Evolutionary conservation across 1,140 invertebrate genomes (phyloP).

Genomic region (Lordiphosa mommai): DNA sequence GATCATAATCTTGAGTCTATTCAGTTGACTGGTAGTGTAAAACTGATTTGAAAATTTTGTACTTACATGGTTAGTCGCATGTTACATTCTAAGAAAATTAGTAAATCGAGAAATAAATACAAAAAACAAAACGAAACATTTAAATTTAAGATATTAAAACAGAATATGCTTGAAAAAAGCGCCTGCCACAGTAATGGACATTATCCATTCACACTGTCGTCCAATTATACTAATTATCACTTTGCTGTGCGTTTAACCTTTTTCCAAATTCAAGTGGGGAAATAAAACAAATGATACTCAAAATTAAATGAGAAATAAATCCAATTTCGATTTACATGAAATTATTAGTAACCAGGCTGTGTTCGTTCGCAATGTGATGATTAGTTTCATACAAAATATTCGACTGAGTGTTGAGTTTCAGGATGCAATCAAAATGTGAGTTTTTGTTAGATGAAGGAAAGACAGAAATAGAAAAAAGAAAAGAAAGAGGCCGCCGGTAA

Average conservation of each 20-base stretch:
- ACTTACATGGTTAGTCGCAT: constrained; percentile 76
- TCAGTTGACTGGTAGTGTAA: background rate
- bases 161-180: constrained; percentile 5
- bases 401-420: constrained; percentile 36
- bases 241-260: too few relatives aligned
- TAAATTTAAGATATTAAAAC: constrained; percentile 46
- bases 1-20: too few relatives aligned
- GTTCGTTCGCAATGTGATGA: constrained; percentile 70
- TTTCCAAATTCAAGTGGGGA: too few relatives aligned
- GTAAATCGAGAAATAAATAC: constrained; percentile 52
- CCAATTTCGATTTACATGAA: constrained; percentile 64
- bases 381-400: constrained; percentile 69
- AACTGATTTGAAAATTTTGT: constrained; percentile 46
- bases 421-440: constrained; percentile 44
- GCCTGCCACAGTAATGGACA: background rate
- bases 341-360: constrained; percentile 76
- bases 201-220: too few relatives aligned
- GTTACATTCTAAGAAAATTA: constrained; percentile 71
- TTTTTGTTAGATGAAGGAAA: constrained; percentile 55
- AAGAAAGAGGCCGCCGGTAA: constrained; percentile 63
- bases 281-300: too few relatives aligned
- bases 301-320: background rate
- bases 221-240: too few relatives aligned
- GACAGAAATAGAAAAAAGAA: constrained; percentile 63
- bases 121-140: constrained; percentile 34